Percentiles rank a stretch among this genome's conserved stretches.
Evolutionary conservation across 2,888 invertebrate genomes (phyloP).

Genomic region (Phragmatobia fuliginosa): DNA sequence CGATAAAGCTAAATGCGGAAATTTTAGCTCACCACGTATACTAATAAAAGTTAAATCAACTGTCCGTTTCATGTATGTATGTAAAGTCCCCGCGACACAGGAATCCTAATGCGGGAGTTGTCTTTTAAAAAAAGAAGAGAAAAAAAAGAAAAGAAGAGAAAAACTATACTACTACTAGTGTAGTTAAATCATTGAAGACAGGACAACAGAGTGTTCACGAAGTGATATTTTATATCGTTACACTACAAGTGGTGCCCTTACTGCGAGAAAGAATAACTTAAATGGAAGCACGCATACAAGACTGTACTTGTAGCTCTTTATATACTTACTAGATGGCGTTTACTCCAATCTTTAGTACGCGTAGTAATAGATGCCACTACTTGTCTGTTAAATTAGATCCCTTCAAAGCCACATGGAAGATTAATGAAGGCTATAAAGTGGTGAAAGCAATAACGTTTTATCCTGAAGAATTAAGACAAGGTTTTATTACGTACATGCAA

Average conservation of each 20-base stretch:
- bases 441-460: conserved; percentile 12
- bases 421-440: conserved; percentile 22
- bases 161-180: too few species aligned
- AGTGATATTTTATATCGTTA: conserved; percentile 5
- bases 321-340: conserved; percentile 31
- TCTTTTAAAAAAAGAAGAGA: too few species aligned
- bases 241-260: conserved; percentile 43
- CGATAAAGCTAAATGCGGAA: too few species aligned
- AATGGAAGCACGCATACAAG: conserved; percentile 10
- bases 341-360: not conserved
- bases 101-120: too few species aligned
- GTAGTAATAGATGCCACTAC: conserved; percentile 36
- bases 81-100: too few species aligned
- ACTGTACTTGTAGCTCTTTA: conserved; percentile 19
- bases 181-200: not conserved
- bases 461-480: not conserved
- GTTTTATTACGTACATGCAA: not conserved
- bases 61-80: too few species aligned
- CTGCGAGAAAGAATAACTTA: conserved; percentile 29
- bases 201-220: not conserved
- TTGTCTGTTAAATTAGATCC: conserved; percentile 17
- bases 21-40: too few species aligned
- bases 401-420: conserved; percentile 23
- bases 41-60: too few species aligned
- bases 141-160: too few species aligned